phyloP scores from a whole-genome alignment of 2,888 invertebrate species.

The Nomada goodeniana region DNA sequence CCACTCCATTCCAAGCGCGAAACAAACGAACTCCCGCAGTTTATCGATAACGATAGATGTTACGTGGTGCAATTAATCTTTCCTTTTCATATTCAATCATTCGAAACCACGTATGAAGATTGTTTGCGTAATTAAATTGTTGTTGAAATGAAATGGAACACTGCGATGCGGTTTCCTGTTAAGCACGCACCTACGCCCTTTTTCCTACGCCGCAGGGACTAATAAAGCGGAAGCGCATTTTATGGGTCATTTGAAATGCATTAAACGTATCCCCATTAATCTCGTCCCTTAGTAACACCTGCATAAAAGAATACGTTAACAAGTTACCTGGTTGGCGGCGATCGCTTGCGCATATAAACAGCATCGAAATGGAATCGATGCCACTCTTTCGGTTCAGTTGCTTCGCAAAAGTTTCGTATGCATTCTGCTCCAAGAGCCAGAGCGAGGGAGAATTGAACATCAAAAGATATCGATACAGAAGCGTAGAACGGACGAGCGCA shows the following conservation, averaged over 20 bases:
- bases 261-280: constrained; percentile 18
- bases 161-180: not conserved
- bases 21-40: too few species aligned
- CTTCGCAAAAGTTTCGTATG: constrained; percentile 33
- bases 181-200: not conserved
- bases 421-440: not conserved
- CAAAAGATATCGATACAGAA: constrained; percentile 39
- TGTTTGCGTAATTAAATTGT: too few species aligned
- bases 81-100: too few species aligned
- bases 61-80: too few species aligned
- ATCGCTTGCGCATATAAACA: constrained; percentile 16
- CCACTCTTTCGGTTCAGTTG: constrained; percentile 37
- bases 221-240: not conserved
- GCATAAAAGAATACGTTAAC: constrained; percentile 18
- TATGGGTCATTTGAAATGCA: constrained; percentile 12
- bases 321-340: not conserved
- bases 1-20: too few species aligned
- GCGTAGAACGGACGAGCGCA: not conserved
- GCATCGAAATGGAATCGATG: constrained; percentile 39
- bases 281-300: constrained; percentile 4
- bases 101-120: too few species aligned
- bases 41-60: too few species aligned
- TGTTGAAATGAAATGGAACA: too few species aligned
- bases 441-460: constrained; percentile 9
- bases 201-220: not conserved